Base-by-base conservation (phyloP, 2,888 invertebrate species). In the Drosophila mulleri region DNA sequence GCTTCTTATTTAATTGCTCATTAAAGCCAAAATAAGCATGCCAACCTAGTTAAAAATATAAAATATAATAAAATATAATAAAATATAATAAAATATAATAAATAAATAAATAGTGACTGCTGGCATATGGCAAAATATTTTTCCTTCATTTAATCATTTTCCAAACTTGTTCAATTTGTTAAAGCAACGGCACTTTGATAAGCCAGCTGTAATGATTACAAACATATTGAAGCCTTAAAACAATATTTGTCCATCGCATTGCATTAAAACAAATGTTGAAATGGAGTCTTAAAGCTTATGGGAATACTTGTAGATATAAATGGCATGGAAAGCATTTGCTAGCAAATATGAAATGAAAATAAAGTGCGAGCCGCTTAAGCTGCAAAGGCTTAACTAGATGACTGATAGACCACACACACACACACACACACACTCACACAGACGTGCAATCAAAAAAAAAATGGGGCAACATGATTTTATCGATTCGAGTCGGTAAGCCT, bases 391-490 rank as follows among this genome's bases (percentile, higher is more conserved):
- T 60, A 57, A 6, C 71, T 20, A 53, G 71, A 71, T 72, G 71
- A 72, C 56, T 70, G 70, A 70, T 70, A 71, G 70, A 52, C 48
- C 63, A 71, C 37, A 44, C 20, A 32, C 48, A 32, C n/a, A 12
- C 12, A 7, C 48, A 7, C 48, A 23, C 45, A n/a, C 47, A 4
- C 16, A 9, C 16, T 0, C 47, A 8, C 47, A 26, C 26, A 47
- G 26, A 3, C 6, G 1, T 18, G 59, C 57, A 48, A 47, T 26
- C 48, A 52, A 57, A 53, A 35, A 35, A 35, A 29, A 8, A 29
- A n/a, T n/a, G 69, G 59, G 61, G 72, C 58, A 64, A 64, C 71
- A 64, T 53, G 39, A 60, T 64, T 75, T 62, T 65, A 66, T 72
- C 61, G 72, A 72, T 66, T 77, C 52, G 39, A 59, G 39, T 14